Evolutionary conservation across 2,797 vertebrate species (phyloP).

Genomic region (Anabas testudineus): DNA sequence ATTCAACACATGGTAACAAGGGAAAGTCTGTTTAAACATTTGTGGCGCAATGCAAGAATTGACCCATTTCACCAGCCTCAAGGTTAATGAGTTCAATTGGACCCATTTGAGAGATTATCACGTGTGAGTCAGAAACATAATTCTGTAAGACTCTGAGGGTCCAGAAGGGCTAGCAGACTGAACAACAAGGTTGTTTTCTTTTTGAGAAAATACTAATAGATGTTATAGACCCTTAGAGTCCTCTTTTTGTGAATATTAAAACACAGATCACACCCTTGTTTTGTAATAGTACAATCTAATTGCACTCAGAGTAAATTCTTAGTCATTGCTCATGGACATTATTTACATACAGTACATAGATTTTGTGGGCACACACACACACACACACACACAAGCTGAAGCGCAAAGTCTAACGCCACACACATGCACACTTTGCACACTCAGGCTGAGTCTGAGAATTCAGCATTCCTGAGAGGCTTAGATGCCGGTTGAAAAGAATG

Average conservation of each 20-base stretch:
- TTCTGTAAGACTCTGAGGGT: slow-evolving; percentile 70
- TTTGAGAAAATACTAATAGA: slow-evolving; percentile 24
- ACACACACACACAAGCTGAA: slow-evolving; percentile 28
- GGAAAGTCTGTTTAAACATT: slow-evolving; percentile 47
- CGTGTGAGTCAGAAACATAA: slow-evolving; percentile 71
- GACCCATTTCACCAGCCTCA: slow-evolving; percentile 66
- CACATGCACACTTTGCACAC: slow-evolving; percentile 58
- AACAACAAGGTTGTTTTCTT: slow-evolving; percentile 60
- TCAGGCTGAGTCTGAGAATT: slow-evolving; percentile 57
- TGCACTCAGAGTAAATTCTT: neutral
- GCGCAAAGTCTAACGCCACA: slow-evolving; percentile 37
- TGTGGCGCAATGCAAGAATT: slow-evolving; percentile 49
- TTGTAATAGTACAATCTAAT: slow-evolving; percentile 5
- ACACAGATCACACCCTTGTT: neutral
- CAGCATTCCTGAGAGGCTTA: slow-evolving; percentile 82
- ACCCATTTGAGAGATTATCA: slow-evolving; percentile 70
- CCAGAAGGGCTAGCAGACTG: slow-evolving; percentile 45
- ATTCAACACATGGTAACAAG: slow-evolving; percentile 5
- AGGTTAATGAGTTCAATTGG: slow-evolving; percentile 78
- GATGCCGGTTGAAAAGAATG: slow-evolving; percentile 76
- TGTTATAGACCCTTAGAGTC: neutral
- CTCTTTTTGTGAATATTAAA: slow-evolving; percentile 21
- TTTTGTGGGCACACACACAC: slow-evolving; percentile 21
- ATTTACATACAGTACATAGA: slow-evolving; percentile 33
- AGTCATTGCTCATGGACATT: neutral